phyloP scores from a whole-genome alignment of 2,888 invertebrate genomes.

The Carabus problematicus region DNA sequence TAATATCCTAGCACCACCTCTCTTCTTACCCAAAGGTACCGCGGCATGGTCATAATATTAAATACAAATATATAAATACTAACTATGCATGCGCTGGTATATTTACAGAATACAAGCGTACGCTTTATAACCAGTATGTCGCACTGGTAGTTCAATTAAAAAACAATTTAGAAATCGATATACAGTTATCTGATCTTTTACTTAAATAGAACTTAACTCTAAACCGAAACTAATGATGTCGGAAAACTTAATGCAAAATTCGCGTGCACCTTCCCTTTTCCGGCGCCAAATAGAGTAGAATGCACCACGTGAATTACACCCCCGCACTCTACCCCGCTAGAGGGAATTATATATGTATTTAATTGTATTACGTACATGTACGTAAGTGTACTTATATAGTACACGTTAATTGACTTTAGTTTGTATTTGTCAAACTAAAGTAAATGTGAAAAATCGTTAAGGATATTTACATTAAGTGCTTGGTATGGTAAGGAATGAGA shows the following conservation, averaged over 20 bases:
- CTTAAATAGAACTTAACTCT: slow-evolving; percentile 42
- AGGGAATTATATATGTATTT: slow-evolving; percentile 30
- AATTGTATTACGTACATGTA: slow-evolving; percentile 37
- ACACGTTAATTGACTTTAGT: too few relatives aligned
- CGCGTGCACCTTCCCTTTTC: slow-evolving; percentile 36
- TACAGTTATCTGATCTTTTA: slow-evolving; percentile 38
- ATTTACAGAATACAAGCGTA: background rate
- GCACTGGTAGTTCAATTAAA: slow-evolving; percentile 29
- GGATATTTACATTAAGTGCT: too few relatives aligned
- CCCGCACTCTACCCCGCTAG: slow-evolving; percentile 5
- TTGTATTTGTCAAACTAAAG: too few relatives aligned
- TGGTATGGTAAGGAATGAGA: too few relatives aligned
- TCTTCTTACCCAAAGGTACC: background rate
- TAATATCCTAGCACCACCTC: background rate
- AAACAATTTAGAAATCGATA: slow-evolving; percentile 41
- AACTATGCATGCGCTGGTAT: background rate
- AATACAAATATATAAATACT: background rate
- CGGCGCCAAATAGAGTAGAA: slow-evolving; percentile 41
- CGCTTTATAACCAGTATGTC: slow-evolving; percentile 9
- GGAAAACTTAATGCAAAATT: slow-evolving; percentile 42
- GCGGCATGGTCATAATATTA: background rate
- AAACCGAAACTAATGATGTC: slow-evolving; percentile 42
- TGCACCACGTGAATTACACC: slow-evolving; percentile 32
- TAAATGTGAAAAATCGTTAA: too few relatives aligned
- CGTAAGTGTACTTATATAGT: slow-evolving; percentile 11